A percentile compares a stretch with the other conserved stretches of the same genome.
Evolutionary conservation across 2,797 vertebrate genomes (phyloP).

Genomic region (Acropternis orthonyx): DNA sequence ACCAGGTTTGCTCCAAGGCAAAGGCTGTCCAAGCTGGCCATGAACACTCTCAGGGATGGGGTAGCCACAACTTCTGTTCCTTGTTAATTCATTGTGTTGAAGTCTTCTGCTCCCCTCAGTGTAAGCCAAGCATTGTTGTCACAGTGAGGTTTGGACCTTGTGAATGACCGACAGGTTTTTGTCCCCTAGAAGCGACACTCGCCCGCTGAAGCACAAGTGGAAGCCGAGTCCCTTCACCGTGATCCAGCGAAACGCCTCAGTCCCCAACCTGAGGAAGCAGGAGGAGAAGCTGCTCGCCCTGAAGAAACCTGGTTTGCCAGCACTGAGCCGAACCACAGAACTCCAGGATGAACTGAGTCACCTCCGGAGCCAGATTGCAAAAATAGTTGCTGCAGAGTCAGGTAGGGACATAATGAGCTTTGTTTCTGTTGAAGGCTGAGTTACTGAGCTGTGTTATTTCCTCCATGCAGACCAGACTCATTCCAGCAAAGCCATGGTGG

Average conservation of each 20-base stretch:
- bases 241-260: slow-evolving; percentile 95
- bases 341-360: slow-evolving; percentile 95
- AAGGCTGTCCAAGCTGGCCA: not conserved
- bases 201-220: slow-evolving; percentile 95
- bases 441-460: not conserved
- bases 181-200: slow-evolving; percentile 85
- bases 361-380: slow-evolving; percentile 94
- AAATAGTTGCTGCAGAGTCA: slow-evolving; percentile 88
- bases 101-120: not conserved
- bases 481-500: not conserved
- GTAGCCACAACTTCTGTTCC: not conserved
- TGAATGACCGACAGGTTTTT: not conserved
- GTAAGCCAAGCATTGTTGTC: not conserved
- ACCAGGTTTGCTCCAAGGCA: not conserved
- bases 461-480: not conserved
- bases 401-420: slow-evolving; percentile 64
- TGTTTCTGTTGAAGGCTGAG: not conserved
- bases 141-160: fast-evolving
- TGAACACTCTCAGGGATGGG: not conserved
- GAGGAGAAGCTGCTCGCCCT: slow-evolving; percentile 91
- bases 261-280: slow-evolving; percentile 94
- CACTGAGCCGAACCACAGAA: slow-evolving; percentile 90
- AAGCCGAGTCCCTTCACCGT: slow-evolving; percentile 93
- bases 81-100: not conserved
- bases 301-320: slow-evolving; percentile 91